Evolutionary conservation across 1,140 invertebrate genomes (phyloP).

Genomic region (Teleopsis dalmanni): DNA sequence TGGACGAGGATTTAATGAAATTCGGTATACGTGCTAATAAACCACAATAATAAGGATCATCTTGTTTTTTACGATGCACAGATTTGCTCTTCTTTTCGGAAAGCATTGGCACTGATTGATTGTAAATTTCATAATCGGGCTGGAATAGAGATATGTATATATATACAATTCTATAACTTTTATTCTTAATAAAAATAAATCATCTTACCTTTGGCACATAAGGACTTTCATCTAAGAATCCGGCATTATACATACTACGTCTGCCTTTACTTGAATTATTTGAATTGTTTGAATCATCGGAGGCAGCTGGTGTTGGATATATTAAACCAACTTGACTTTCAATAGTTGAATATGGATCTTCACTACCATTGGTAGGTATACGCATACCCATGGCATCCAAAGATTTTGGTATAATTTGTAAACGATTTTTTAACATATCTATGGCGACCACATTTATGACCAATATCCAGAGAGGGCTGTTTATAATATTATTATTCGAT

Average conservation of each 20-base stretch:
- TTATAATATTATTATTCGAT: constrained; percentile 73
- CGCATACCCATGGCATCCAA: constrained; percentile 30
- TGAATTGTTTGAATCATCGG: constrained; percentile 35
- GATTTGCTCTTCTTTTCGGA: constrained; percentile 29
- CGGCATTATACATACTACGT: constrained; percentile 34
- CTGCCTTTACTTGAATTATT: constrained; percentile 29
- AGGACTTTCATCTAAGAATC: constrained; percentile 37
- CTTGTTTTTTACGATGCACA: constrained; percentile 47
- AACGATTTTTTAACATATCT: constrained; percentile 89
- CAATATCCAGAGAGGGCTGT: constrained; percentile 90
- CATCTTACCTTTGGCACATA: constrained; percentile 38
- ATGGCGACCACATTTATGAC: constrained; percentile 93
- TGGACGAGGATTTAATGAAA: constrained; percentile 53
- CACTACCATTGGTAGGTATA: constrained; percentile 25
- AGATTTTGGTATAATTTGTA: constrained; percentile 53
- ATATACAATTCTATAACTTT: neutral
- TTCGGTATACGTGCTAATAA: constrained; percentile 72
- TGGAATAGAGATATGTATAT: constrained; percentile 5
- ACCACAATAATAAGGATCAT: constrained; percentile 80
- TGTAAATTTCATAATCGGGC: constrained; percentile 36
- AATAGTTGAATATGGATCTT: constrained; percentile 42
- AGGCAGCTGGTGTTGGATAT: constrained; percentile 37
- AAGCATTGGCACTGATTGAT: constrained; percentile 24
- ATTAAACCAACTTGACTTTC: constrained; percentile 41
- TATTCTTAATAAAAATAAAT: neutral